phyloP scores from a whole-genome alignment of 2,113 vertebrate species.

The Syngnathus floridae region DNA sequence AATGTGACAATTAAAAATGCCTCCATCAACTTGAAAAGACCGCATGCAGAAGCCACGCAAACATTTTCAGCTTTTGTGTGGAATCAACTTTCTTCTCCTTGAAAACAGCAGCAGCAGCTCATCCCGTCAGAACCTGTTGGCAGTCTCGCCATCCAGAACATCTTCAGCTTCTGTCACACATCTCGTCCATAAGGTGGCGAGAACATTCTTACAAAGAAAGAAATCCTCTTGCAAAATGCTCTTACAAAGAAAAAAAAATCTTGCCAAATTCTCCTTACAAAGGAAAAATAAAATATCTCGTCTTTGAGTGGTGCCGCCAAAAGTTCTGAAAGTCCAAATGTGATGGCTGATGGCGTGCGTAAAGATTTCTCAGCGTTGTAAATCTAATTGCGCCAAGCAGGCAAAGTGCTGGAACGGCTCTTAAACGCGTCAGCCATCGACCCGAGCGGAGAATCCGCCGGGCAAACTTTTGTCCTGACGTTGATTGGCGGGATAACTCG shows the following conservation, averaged over 20 bases:
- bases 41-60: not conserved
- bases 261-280: too few species aligned
- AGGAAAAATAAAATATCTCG: not conserved
- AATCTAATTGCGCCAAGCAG: not conserved
- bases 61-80: not conserved
- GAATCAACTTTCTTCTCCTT: not conserved
- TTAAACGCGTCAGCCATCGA: not conserved
- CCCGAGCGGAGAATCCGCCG: not conserved
- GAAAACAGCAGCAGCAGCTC: not conserved
- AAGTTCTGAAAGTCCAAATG: not conserved
- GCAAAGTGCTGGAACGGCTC: conserved; percentile 1
- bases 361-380: not conserved
- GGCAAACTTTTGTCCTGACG: not conserved
- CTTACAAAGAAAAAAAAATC: too few species aligned
- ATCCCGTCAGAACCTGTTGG: not conserved
- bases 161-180: too few species aligned
- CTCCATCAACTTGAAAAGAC: conserved; percentile 55
- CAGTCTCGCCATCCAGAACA: too few species aligned
- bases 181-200: too few species aligned
- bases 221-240: too few species aligned
- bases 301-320: not conserved
- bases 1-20: conserved; percentile 73
- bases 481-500: conserved; percentile 2
- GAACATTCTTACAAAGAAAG: too few species aligned
- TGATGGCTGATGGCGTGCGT: not conserved